Evolutionary conservation across 2,797 vertebrate genomes (phyloP), one percentile per base, ranked within the genome.

Genomic region (Labroides dimidiatus): DNA sequence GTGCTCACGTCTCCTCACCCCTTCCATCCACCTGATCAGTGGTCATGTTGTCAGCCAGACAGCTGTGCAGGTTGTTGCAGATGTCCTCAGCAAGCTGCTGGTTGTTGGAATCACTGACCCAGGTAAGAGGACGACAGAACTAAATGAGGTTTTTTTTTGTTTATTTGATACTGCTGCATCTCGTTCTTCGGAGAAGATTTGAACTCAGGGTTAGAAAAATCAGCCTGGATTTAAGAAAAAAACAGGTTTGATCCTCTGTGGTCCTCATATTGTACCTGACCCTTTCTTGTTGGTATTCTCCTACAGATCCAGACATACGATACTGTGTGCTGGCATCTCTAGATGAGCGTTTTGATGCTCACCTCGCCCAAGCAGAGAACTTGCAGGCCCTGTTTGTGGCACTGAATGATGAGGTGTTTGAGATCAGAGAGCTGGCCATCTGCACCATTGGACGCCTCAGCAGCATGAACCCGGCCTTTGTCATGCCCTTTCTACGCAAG

Each of bases 401-500:
- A 0, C 86, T 99, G 75, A 98, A 99, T 0, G 98, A 99, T 60
- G 97, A 99, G 84, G 98, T 99, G 78, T 99, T 99, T 82, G 98
- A 99, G 91, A 99, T 99, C 84, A 93, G 98, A 20, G 98, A 99
- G 89, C 91, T 99, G 82, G 96, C 98, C 75, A 99, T 99, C 93
- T 99, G 98, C 87, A 99, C 97, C 0, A 98, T 99, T 6, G 98
- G 98, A 45, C 96, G 97, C 27, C 96, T 99, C 72, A 99, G 97
- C 88, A 98, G 97, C 93, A 98, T 99, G 98, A 99, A 99, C 88
- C 98, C 98, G 0, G 98, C 98, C 49, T 99, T 99, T 24, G 98
- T 99, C 75, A 99, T 99, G 98, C 98, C 98, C 15, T 99, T 99
- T 85, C 93, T 99, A 24, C 94, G 98, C 62, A 99, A 99, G 94